A percentile compares a stretch with the other conserved stretches of the same genome.
These are phyloP conservation scores for Biston stratarius DNA, from an alignment of 2,888 invertebrate species.

Conservation along the genomic window DNA sequence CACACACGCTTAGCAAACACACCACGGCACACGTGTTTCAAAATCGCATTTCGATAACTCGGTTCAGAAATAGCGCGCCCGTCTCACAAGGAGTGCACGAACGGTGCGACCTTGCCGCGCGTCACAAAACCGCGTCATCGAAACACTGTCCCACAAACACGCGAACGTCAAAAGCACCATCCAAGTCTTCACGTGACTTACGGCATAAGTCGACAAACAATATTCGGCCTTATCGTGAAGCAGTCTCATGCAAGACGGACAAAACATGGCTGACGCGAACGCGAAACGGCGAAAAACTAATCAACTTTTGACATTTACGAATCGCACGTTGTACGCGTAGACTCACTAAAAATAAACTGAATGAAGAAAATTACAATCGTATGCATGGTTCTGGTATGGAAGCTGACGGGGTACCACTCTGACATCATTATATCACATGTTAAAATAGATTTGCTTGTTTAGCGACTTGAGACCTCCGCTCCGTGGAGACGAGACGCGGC, in stretches of 20 bases:
- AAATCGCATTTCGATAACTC: slow-evolving; percentile 39
- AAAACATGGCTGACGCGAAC: slow-evolving; percentile 67
- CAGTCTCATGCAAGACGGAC: slow-evolving; percentile 72
- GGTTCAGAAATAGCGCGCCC: slow-evolving; percentile 49
- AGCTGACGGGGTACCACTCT: slow-evolving; percentile 76
- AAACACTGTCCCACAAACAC: slow-evolving; percentile 65
- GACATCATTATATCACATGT: slow-evolving; percentile 84
- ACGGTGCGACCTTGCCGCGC: slow-evolving; percentile 49
- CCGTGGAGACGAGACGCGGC: slow-evolving; percentile 60
- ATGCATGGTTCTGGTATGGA: slow-evolving; percentile 79
- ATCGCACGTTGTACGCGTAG: slow-evolving; percentile 80
- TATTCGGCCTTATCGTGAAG: slow-evolving; percentile 77
- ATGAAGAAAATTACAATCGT: slow-evolving; percentile 82
- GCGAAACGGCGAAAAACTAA: slow-evolving; percentile 60
- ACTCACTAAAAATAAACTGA: slow-evolving; percentile 82
- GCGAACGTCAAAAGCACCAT: slow-evolving; percentile 77
- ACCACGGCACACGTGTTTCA: slow-evolving; percentile 37
- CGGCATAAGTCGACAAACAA: slow-evolving; percentile 73
- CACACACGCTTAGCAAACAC: slow-evolving; percentile 48
- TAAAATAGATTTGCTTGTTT: slow-evolving; percentile 80
- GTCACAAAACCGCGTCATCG: slow-evolving; percentile 65
- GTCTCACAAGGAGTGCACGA: slow-evolving; percentile 46
- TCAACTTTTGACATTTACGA: slow-evolving; percentile 81
- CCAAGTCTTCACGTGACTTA: slow-evolving; percentile 69
- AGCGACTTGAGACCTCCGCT: slow-evolving; percentile 67